These are phyloP conservation scores for Bathybates hornii DNA, from an alignment of 2,113 vertebrate genomes.

Conservation along the genomic window DNA sequence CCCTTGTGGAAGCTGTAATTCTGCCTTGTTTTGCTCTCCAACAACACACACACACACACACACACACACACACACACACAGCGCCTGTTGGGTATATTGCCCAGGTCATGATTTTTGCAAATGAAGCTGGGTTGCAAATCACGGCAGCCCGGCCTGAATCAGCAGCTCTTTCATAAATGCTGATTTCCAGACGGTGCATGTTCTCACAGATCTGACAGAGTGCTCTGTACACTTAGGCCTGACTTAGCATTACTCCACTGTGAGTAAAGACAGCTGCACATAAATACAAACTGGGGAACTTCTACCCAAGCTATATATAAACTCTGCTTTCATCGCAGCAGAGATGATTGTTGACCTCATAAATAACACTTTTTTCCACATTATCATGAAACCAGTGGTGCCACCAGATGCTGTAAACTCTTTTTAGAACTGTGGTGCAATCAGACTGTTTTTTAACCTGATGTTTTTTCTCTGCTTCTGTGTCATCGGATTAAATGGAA, in stretches of 20 bases:
- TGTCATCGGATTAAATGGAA: neutral
- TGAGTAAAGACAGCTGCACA: slow-evolving; percentile 2
- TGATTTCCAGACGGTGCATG: slow-evolving; percentile 47
- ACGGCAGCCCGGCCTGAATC: slow-evolving; percentile 49
- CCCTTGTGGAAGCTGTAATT: slow-evolving; percentile 2
- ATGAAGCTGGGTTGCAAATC: slow-evolving; percentile 62
- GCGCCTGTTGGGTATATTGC: slow-evolving; percentile 31
- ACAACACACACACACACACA: neutral
- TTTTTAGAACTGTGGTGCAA: neutral
- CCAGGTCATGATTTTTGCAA: slow-evolving; percentile 60
- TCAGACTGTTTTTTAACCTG: neutral
- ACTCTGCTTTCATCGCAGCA: neutral
- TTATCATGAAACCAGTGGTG: neutral
- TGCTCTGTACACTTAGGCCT: neutral
- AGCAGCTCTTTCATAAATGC: slow-evolving; percentile 55
- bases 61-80: neutral
- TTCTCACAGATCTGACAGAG: slow-evolving; percentile 7
- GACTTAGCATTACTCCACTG: neutral
- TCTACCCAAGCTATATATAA: neutral
- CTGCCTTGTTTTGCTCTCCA: neutral
- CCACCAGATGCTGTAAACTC: neutral
- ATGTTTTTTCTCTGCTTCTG: neutral
- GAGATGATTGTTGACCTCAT: neutral
- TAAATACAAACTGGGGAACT: neutral
- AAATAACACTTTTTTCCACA: neutral